Base-by-base conservation (phyloP, 2,888 invertebrate species). In the Ceratothoa steindachneri region DNA sequence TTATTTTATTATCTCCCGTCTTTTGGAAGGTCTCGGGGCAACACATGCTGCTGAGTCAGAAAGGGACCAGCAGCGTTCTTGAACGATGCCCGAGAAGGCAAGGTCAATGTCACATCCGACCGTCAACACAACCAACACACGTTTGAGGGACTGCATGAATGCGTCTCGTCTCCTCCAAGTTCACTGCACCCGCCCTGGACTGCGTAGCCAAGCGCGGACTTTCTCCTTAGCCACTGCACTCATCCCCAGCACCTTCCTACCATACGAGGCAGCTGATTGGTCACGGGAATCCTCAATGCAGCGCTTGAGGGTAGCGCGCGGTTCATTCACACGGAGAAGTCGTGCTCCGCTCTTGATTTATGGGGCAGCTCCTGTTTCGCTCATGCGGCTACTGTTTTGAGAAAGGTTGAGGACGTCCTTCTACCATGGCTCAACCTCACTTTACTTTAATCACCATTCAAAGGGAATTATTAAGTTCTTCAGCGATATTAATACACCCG, bases 71-170 rank as follows among this genome's bases (percentile, higher is more conserved):
- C 55, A 55, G 15, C 41, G 7, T 55, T 55, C 55, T 22, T 19
- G 55, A 55, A 7, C 55, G 19, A 22, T 55, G 55, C 55, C 55
- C 55, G 19, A 55, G 55, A 55, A 55, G 55, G 55, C 55, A 55
- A 55, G 55, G 55, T 55, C 55, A 55, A 55, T 55, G 55, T 55
- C 55, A 22, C 55, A 22, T 55, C 55, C 55, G 55, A 55, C 19
- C 55, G 19, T 7, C 19, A 55, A 55, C 55, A 55, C 55, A 55
- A 19, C 55, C 55, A 55, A 55, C 19, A 19, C 55, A 55, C 55
- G 24, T 55, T 5, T 55, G 55, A 55, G 55, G 12, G 15, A 15
- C 24, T 22, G 24, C 55, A 19, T 22, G 7, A 22, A 55, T 55
- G 19, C 24, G 5, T 5, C 19, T 5, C 7, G 5, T 12, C 5